A percentile compares a stretch with the other conserved stretches of the same genome.
These are phyloP conservation scores for Hymenopus coronatus DNA, from an alignment of 2,888 invertebrate species.

Conservation along the genomic window DNA sequence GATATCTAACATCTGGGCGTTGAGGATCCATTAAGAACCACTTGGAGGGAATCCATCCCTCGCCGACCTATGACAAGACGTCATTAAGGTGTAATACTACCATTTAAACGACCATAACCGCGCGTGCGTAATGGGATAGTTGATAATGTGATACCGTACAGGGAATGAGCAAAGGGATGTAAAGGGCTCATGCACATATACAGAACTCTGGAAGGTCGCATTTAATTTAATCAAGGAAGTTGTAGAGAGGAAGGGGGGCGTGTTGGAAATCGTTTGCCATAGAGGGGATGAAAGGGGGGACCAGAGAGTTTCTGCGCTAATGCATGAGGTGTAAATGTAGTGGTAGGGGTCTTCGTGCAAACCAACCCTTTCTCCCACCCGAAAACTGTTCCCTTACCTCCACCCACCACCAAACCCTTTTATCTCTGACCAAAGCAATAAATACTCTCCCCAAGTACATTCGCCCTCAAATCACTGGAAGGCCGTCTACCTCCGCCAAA, in stretches of 20 bases:
- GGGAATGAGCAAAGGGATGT: background rate
- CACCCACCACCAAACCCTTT: background rate
- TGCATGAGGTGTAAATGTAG: slow-evolving; percentile 49
- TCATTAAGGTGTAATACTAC: background rate
- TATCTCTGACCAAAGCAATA: slow-evolving; percentile 29
- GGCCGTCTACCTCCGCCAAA: background rate
- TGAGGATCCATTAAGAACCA: no score
- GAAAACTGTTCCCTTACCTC: background rate
- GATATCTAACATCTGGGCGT: background rate
- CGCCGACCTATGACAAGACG: background rate
- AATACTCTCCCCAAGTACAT: slow-evolving; percentile 26
- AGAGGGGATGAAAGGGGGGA: slow-evolving; percentile 33
- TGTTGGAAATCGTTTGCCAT: background rate
- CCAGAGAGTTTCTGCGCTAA: slow-evolving; percentile 39
- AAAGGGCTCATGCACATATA: background rate
- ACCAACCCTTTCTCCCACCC: background rate
- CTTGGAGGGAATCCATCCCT: background rate
- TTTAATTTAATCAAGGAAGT: slow-evolving; percentile 55
- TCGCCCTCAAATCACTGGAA: slow-evolving; percentile 1
- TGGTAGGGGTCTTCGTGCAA: background rate
- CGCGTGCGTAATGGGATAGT: background rate
- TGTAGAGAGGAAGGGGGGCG: slow-evolving; percentile 35
- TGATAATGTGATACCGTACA: background rate
- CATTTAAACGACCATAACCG: background rate
- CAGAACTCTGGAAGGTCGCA: slow-evolving; percentile 41